Evolutionary conservation across 2,113 vertebrate genomes (phyloP).

Genomic region (Megalops atlanticus): DNA sequence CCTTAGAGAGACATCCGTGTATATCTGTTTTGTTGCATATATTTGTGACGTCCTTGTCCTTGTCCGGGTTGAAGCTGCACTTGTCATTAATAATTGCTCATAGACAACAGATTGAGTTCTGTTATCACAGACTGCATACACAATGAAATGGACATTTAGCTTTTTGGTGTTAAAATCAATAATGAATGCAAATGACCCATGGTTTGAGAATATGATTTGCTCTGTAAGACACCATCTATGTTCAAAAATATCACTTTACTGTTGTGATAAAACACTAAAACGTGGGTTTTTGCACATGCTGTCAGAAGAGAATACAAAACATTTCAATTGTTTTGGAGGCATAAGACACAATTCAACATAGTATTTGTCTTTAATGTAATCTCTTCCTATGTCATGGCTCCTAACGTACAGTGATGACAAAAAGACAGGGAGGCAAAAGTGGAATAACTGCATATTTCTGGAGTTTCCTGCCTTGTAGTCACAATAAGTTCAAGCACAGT

Average conservation of each 20-base stretch:
- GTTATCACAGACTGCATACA: neutral
- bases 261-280: neutral
- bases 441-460: neutral
- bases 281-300: neutral
- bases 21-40: neutral
- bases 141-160: slow-evolving; percentile 3
- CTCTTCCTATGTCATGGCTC: neutral
- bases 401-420: neutral
- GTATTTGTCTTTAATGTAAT: neutral
- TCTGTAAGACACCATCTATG: neutral
- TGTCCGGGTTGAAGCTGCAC: neutral
- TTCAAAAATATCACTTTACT: neutral
- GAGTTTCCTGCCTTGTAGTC: neutral
- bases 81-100: slow-evolving; percentile 2
- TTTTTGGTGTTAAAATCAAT: neutral
- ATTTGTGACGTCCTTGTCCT: neutral
- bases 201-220: neutral
- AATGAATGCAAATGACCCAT: neutral
- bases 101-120: neutral
- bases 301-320: neutral
- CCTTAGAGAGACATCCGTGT: neutral
- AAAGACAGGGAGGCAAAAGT: neutral
- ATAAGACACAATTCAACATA: neutral
- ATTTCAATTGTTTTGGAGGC: neutral
- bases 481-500: neutral